Percentiles rank a stretch among this genome's conserved stretches.
Evolutionary conservation across 2,113 vertebrate genomes (phyloP).

Genomic region (Pelecanus crispus): DNA sequence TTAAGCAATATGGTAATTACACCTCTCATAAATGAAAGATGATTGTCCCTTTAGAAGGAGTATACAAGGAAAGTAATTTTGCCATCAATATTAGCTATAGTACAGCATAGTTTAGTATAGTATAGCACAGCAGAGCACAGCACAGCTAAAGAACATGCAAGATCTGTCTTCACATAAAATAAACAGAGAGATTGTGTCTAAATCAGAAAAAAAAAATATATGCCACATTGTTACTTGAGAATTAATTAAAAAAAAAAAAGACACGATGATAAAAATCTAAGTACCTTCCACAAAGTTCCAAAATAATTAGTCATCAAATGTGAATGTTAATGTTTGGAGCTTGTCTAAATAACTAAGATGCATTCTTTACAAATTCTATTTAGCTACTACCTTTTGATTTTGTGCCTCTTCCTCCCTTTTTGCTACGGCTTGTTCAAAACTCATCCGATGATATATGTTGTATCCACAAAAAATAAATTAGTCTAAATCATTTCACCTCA

Average conservation of each 20-base stretch:
- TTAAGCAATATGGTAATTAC: neutral
- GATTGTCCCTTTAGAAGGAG: neutral
- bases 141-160: neutral
- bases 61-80: neutral
- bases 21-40: neutral
- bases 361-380: neutral
- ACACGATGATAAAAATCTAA: neutral
- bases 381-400: neutral
- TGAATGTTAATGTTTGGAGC: neutral
- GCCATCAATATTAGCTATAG: neutral
- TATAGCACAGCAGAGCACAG: neutral
- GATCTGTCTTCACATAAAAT: neutral
- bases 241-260: neutral
- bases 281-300: neutral
- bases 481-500: neutral
- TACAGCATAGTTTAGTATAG: neutral
- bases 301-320: neutral
- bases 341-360: neutral
- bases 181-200: neutral
- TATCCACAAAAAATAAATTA: neutral
- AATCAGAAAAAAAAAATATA: neutral
- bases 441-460: neutral
- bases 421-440: neutral
- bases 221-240: neutral
- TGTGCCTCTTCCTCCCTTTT: neutral